Evolutionary conservation across 2,797 vertebrate species (phyloP).

Genomic region (Siniperca scherzeri): DNA sequence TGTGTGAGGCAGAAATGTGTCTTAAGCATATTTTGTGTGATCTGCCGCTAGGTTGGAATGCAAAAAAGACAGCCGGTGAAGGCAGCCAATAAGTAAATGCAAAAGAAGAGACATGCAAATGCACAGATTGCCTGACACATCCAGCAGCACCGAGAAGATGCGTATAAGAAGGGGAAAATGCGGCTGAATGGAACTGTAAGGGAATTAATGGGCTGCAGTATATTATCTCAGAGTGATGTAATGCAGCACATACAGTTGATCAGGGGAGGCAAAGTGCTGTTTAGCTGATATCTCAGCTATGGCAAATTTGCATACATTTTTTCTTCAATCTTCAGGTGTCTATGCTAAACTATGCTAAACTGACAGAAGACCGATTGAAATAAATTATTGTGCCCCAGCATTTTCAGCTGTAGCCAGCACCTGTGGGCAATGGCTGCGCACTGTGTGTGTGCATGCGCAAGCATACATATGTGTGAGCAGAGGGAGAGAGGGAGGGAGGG

Average conservation of each 20-base stretch:
- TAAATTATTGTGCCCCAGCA: constrained; percentile 62
- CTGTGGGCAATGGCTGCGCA: constrained; percentile 33
- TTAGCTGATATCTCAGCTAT: constrained; percentile 54
- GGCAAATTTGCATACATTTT: constrained; percentile 56
- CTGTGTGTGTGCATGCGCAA: constrained; percentile 9
- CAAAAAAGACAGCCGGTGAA: constrained; percentile 35
- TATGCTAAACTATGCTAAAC: constrained; percentile 73
- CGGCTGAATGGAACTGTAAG: constrained; percentile 25
- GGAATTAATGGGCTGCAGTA: constrained; percentile 42
- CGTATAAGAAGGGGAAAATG: constrained; percentile 18
- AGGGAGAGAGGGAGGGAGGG: neutral
- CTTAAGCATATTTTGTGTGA: constrained; percentile 67
- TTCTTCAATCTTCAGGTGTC: constrained; percentile 61
- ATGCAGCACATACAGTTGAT: constrained; percentile 49
- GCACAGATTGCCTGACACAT: constrained; percentile 33
- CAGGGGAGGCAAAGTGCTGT: constrained; percentile 47
- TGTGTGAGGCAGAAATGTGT: constrained; percentile 65
- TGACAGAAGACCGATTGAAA: constrained; percentile 73
- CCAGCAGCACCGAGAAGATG: constrained; percentile 12
- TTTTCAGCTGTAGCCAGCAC: constrained; percentile 61
- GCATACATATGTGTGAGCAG: neutral
- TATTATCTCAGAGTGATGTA: constrained; percentile 56
- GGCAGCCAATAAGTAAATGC: constrained; percentile 48
- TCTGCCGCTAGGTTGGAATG: constrained; percentile 41
- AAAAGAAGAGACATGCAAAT: constrained; percentile 49